Base-by-base conservation (phyloP, 1,140 invertebrate species). In the Sesamia nonagrioides region DNA sequence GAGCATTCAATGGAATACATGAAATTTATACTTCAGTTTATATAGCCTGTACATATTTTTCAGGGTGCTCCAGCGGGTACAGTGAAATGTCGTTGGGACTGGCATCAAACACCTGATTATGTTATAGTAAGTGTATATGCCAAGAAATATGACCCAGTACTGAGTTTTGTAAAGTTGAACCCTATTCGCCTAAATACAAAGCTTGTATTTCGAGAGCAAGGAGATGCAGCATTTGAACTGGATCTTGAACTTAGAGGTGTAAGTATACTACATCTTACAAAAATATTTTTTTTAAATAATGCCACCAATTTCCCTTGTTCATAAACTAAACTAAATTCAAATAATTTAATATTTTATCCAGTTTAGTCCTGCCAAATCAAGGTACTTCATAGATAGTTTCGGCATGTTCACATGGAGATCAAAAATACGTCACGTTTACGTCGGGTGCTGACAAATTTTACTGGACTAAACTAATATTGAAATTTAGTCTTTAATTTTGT, bases 121-220 rank as follows among this genome's bases (percentile, higher is more conserved):
- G 97, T 99, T 0, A 97, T 98, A 80, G 96, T 99, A 33, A 97
- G 98, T 58, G 96, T 99, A 68, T 99, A 98, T 95, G 97, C 98
- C 1, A 99, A 99, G 93, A 97, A 98, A 77, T 98, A 99, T 90
- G 96, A 98, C 86, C 98, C 98, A 45, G 95, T 95, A 37, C 90
- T 96, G 71, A 98, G 97, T 54, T 93, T 83, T 54, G 95, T 99
- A 9, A 97, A 98, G 95, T 92, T 98, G 0, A 99, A 98, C 95
- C 97, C 98, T 27, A 97, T 99, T 35, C 95, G 97, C 42, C 94
- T 99, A 6, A 96, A 97, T 66, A 96, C 97, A 1, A 95, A 96
- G 84, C 91, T 99, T 58, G 96, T 97, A 50, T 99, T 99, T 91
- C 96, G 97, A 18, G 97, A 98, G 87, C 97, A 98, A 85, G 95